Percentiles rank a stretch among this genome's conserved stretches.
These are phyloP conservation scores for Cyrtodaria siliqua DNA, from an alignment of 2,888 invertebrate species.

Conservation along the genomic window DNA sequence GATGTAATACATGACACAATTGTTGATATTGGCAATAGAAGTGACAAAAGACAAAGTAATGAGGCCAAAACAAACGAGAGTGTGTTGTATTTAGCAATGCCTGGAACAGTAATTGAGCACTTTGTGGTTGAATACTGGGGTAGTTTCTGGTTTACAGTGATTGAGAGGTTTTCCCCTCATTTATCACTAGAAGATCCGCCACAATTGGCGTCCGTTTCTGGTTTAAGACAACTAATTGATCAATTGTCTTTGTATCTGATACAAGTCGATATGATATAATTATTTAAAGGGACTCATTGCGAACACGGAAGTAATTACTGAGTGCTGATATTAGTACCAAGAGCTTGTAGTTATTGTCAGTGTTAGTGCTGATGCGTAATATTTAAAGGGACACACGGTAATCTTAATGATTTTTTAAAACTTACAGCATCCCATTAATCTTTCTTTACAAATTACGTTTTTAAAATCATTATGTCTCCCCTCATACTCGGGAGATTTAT, in stretches of 20 bases:
- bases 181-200: slow-evolving; percentile 76
- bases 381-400: too few relatives aligned
- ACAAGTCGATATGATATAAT: slow-evolving; percentile 11
- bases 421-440: too few relatives aligned
- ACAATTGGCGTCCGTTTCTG: slow-evolving; percentile 14
- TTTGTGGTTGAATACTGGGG: slow-evolving; percentile 22
- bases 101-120: slow-evolving; percentile 49
- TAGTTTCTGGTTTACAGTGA: slow-evolving; percentile 10
- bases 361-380: too few relatives aligned
- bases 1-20: slow-evolving; percentile 10
- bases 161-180: slow-evolving; percentile 70
- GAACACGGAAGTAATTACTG: too few relatives aligned
- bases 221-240: slow-evolving; percentile 18
- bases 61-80: neutral
- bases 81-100: slow-evolving; percentile 57
- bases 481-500: too few relatives aligned
- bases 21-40: slow-evolving; percentile 2
- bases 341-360: too few relatives aligned
- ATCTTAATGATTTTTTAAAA: too few relatives aligned
- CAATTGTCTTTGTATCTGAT: slow-evolving; percentile 49
- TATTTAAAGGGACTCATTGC: too few relatives aligned
- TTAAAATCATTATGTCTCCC: too few relatives aligned
- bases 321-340: too few relatives aligned
- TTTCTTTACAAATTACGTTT: too few relatives aligned
- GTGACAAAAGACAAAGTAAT: neutral